These are phyloP conservation scores for Vanessa cardui DNA, from an alignment of 2,888 invertebrate genomes.

Conservation along the genomic window DNA sequence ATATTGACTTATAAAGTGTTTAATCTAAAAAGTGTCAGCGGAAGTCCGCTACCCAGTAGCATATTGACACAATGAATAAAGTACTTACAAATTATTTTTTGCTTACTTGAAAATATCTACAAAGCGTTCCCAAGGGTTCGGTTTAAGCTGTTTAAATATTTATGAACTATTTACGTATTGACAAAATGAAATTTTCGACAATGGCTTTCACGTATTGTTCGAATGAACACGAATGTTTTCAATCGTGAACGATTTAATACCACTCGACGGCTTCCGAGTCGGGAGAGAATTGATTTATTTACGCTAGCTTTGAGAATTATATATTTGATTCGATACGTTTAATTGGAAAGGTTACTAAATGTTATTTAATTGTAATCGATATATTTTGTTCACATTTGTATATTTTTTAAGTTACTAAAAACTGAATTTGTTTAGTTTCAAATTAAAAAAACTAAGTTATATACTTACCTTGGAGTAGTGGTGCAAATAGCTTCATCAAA, in stretches of 20 bases:
- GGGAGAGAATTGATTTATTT: conserved; percentile 30
- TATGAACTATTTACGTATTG: conserved; percentile 75
- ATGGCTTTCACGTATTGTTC: conserved; percentile 61
- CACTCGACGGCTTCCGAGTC: conserved; percentile 67
- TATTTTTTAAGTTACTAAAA: too few species aligned
- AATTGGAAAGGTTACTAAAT: conserved; percentile 32
- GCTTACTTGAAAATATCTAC: conserved; percentile 31
- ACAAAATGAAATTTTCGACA: conserved; percentile 73
- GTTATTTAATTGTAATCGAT: too few species aligned
- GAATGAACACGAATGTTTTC: conserved; percentile 48
- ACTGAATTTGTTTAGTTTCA: too few species aligned
- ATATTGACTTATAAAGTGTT: background rate
- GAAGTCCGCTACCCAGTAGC: conserved; percentile 39
- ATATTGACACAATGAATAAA: conserved; percentile 27
- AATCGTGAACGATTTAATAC: conserved; percentile 58
- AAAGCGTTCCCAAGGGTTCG: conserved; percentile 57
- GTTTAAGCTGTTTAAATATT: conserved; percentile 75
- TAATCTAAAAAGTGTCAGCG: conserved; percentile 18
- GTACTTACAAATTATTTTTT: conserved; percentile 37
- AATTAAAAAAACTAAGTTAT: too few species aligned
- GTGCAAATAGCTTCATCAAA: too few species aligned
- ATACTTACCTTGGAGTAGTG: too few species aligned
- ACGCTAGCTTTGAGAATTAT: background rate
- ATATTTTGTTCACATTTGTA: too few species aligned
- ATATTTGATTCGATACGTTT: conserved; percentile 21